Evolutionary conservation across 2,888 invertebrate genomes (phyloP).

Genomic region (Lamellibrachia satsuma): DNA sequence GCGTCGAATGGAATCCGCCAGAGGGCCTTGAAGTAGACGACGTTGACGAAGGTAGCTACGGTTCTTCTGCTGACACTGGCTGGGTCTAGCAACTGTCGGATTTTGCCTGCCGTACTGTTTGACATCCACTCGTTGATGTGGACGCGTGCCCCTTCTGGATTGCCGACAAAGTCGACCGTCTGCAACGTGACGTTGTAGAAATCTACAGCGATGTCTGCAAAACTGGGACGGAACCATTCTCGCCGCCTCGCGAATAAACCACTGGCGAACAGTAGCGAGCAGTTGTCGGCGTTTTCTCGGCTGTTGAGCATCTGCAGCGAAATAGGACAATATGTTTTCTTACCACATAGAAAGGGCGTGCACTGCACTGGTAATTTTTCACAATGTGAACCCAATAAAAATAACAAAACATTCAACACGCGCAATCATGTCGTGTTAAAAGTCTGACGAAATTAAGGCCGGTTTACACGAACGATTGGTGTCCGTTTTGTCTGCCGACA

Average conservation of each 20-base stretch:
- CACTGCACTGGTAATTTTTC: not conserved
- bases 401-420: too few species aligned
- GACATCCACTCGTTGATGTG: not conserved
- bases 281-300: not conserved
- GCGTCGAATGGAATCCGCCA: not conserved
- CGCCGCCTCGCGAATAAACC: not conserved
- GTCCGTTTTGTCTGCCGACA: too few species aligned
- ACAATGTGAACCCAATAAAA: too few species aligned
- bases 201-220: not conserved
- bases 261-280: not conserved
- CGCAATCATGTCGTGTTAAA: too few species aligned
- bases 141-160: not conserved
- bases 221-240: not conserved
- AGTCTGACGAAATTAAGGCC: too few species aligned
- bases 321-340: not conserved
- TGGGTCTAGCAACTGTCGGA: not conserved
- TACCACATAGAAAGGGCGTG: not conserved
- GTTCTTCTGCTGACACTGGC: not conserved
- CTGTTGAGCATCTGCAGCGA: conserved; percentile 2
- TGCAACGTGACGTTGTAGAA: not conserved
- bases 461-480: too few species aligned
- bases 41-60: not conserved
- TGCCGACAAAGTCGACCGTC: not conserved
- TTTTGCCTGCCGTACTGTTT: not conserved
- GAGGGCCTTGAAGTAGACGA: not conserved